Percentiles rank a stretch among this genome's conserved stretches.
These are phyloP conservation scores for Odontocerum albicorne DNA, from an alignment of 2,888 invertebrate species.

Conservation along the genomic window DNA sequence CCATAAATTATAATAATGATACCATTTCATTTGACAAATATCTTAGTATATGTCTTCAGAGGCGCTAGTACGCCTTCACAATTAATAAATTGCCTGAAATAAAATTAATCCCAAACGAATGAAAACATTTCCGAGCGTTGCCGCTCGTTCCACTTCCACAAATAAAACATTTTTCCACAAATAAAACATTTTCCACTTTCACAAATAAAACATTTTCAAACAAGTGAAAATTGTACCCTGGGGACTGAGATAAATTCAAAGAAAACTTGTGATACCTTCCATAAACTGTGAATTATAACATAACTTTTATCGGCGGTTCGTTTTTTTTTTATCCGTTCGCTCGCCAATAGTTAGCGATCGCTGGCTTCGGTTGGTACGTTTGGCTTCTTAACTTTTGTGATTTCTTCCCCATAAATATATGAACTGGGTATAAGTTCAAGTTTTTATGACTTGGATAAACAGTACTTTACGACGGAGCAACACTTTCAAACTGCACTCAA, in stretches of 20 bases:
- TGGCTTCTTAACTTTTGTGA: conserved; percentile 16
- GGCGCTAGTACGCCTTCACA: conserved; percentile 18
- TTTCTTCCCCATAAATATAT: conserved; percentile 22
- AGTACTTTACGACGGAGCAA: conserved; percentile 2
- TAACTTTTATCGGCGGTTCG: conserved; percentile 25
- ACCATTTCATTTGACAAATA: conserved; percentile 22
- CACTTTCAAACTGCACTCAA: conserved; percentile 8
- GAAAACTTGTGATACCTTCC: conserved; percentile 33
- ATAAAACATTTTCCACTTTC: neutral
- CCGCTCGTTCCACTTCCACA: neutral
- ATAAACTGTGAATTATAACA: conserved; percentile 35
- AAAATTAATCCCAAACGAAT: conserved; percentile 18
- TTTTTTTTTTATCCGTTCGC: conserved; percentile 12
- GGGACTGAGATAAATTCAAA: conserved; percentile 21
- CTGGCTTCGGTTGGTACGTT: conserved; percentile 14
- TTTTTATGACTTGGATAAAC: conserved; percentile 22
- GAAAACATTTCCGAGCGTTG: neutral
- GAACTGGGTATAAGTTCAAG: conserved; percentile 21
- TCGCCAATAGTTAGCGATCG: conserved; percentile 20
- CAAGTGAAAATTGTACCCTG: conserved; percentile 23
- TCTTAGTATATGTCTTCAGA: conserved; percentile 2
- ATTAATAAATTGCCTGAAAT: conserved; percentile 22
- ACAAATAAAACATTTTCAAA: conserved; percentile 24
- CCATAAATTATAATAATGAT: conserved; percentile 1
- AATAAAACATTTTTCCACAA: neutral